Percentiles rank a stretch among this genome's conserved stretches.
Evolutionary conservation across 2,113 vertebrate genomes (phyloP).

Genomic region (Alethe castanea): DNA sequence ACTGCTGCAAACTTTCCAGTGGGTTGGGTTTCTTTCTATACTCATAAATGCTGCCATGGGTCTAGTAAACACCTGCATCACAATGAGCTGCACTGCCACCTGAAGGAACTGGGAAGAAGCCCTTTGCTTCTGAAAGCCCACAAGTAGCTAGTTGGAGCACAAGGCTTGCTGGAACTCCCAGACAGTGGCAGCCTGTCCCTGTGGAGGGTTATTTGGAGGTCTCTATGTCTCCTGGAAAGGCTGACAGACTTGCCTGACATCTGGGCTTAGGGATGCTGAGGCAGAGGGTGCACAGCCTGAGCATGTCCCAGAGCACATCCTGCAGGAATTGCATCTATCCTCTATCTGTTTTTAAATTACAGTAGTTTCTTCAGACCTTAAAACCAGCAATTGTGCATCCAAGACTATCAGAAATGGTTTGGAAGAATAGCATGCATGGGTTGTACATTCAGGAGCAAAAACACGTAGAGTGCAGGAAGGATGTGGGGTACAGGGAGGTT

Average conservation of each 20-base stretch:
- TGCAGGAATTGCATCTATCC: not conserved
- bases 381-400: not conserved
- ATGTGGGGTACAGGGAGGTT: not conserved
- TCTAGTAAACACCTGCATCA: not conserved
- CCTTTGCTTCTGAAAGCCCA: not conserved
- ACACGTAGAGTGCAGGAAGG: accelerated
- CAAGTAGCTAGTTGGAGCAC: not conserved
- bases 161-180: not conserved
- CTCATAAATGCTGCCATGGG: not conserved
- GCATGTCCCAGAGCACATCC: not conserved
- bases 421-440: not conserved
- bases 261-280: not conserved
- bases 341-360: not conserved
- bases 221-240: not conserved
- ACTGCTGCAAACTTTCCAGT: not conserved
- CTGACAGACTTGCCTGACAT: not conserved
- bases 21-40: not conserved
- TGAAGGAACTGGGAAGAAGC: not conserved
- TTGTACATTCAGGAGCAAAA: not conserved
- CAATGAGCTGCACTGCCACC: not conserved
- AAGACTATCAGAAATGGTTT: not conserved
- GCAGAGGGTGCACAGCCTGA: not conserved
- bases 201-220: not conserved
- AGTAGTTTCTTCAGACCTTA: not conserved
- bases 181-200: not conserved